Conservation (phyloP, 2,797 vertebrate species). For the Mus minutoides region DNA sequence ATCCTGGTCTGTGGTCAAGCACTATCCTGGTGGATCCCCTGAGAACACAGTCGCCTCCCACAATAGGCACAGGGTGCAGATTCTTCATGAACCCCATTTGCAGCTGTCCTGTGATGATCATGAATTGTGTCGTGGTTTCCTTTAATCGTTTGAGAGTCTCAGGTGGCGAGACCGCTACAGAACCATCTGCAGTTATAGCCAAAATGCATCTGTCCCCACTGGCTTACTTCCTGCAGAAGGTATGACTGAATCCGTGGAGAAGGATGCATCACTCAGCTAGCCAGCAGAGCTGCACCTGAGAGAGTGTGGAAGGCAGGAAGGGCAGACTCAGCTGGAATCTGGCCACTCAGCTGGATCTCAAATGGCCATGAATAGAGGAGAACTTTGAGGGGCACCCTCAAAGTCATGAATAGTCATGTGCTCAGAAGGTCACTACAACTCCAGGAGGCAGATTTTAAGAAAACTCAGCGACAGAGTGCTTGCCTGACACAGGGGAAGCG, state of each 20-base stretch:
- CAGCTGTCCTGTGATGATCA: not conserved
- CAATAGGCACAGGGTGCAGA: accelerated
- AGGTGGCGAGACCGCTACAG: not conserved
- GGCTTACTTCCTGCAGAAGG: not conserved
- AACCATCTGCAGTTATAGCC: not conserved
- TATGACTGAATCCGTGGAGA: accelerated
- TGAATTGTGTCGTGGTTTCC: not conserved
- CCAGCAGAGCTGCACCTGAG: not conserved
- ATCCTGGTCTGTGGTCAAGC: not conserved
- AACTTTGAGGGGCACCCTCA: too few relatives aligned
- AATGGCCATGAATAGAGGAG: too few relatives aligned
- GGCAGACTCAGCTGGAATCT: not conserved
- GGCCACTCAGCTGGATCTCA: not conserved
- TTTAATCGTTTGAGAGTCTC: not conserved
- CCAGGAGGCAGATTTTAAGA: not conserved
- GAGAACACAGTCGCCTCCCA: not conserved
- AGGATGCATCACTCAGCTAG: not conserved
- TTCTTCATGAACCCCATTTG: not conserved
- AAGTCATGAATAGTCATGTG: accelerated
- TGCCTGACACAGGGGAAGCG: too few relatives aligned
- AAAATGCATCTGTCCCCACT: not conserved
- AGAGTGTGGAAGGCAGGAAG: too few relatives aligned
- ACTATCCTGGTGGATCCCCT: not conserved
- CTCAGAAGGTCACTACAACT: not conserved
- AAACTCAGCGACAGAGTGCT: not conserved